Base-by-base conservation (phyloP, 2,888 invertebrate genomes). In the Prenolepis imparis region DNA sequence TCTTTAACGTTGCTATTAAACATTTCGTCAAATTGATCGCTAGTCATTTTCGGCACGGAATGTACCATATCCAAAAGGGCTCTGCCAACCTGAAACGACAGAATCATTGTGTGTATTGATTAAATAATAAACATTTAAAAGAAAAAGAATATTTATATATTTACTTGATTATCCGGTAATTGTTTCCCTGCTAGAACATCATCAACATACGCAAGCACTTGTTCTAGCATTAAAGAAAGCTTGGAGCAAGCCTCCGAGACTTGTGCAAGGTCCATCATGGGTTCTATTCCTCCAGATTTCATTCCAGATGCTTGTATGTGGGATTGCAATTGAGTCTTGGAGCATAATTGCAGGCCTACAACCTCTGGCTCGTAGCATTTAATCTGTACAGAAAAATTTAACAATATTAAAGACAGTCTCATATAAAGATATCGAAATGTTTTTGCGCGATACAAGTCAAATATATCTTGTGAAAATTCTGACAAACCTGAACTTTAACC, bases 1-100 rank as follows among this genome's bases (percentile, higher is more conserved):
- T 99, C 99, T 95, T 99, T 99, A 94, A 99, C 98, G 93, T 98
- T 98, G 90, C 98, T 97, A 94, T 99, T 99, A 94, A 99, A 97
- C 97, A 99, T 98, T 91, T 98, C 97, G 57, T 98, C 98, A 95
- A 99, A 98, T 93, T 98, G 97, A 93, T 98, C 98, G 78, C 96
- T 96, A 36, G 97, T 97, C 96, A 99, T 98, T 94, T 98, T 97
- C 66, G 99, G 99, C 87, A 99, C 98, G 21, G 98, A 97, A 95
- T 98, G 97, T 59, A 99, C 98, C 94, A 99, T 96, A 95, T 98
- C 98, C 91, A 99, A 96, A 86, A 99, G 96, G 87, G 97, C 97
- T 59, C 99, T 96, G 0, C 99, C 99, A 12, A 99, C 93, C 93
- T 93, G 68, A 36, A 88, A 59, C 0, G 74, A 83, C 44, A 41